These are phyloP conservation scores for Megalops cyprinoides DNA, from an alignment of 2,797 vertebrate genomes.

Conservation along the genomic window DNA sequence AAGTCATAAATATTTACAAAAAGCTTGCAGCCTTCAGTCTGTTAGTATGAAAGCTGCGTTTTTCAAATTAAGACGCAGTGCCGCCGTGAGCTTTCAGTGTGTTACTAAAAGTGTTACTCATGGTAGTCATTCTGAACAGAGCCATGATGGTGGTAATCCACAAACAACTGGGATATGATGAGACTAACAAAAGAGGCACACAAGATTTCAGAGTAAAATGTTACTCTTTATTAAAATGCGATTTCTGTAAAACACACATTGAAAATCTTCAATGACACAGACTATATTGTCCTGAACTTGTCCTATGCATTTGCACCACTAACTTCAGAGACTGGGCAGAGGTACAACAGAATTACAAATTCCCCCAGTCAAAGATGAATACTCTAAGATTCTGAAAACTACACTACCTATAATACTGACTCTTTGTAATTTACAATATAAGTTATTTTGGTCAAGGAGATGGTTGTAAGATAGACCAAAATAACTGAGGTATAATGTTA, in stretches of 20 bases:
- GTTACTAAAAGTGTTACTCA: background rate
- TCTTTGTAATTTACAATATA: no score
- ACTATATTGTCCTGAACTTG: background rate
- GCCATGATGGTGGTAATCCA: background rate
- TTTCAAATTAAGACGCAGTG: background rate
- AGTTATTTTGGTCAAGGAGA: no score
- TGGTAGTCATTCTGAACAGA: background rate
- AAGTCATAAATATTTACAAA: no score
- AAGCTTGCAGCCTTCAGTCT: background rate
- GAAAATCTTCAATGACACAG: background rate
- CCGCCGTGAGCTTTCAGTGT: background rate
- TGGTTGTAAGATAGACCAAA: no score
- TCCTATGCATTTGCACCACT: no score
- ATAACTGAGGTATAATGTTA: no score
- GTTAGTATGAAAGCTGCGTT: background rate
- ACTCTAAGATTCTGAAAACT: no score
- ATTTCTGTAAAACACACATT: background rate
- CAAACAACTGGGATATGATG: background rate
- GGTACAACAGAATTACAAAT: no score
- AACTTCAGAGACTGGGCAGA: no score
- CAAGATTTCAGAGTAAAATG: background rate
- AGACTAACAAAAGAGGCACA: slow-evolving; percentile 1
- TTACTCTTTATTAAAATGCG: background rate
- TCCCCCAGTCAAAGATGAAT: no score
- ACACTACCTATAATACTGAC: no score